Conservation (phyloP, 2,888 invertebrate genomes). For the Ceramica pisi region DNA sequence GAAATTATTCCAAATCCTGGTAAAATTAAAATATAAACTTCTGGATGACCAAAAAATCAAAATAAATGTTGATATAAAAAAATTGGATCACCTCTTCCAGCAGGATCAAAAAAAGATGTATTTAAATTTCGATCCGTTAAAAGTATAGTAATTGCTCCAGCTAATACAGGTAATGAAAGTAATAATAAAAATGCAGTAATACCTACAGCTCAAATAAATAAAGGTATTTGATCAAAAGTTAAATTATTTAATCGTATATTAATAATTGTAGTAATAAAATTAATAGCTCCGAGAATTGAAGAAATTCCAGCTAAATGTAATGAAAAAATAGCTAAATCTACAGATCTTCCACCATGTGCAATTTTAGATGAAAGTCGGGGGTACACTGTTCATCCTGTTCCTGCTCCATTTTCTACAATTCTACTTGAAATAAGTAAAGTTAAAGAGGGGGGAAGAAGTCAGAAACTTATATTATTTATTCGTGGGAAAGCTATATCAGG, state of each 20-base stretch:
- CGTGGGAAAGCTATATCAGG: too few species aligned
- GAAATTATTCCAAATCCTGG: too few species aligned
- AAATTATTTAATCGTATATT: conserved; percentile 65
- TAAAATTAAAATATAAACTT: conserved; percentile 92
- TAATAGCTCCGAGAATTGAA: too few species aligned
- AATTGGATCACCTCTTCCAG: conserved; percentile 95
- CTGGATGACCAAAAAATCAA: conserved; percentile 95
- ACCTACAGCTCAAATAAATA: conserved; percentile 94
- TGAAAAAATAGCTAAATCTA: too few species aligned
- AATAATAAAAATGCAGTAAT: conserved; percentile 90
- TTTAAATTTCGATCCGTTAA: conserved; percentile 95
- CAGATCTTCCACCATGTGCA: too few species aligned
- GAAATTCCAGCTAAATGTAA: too few species aligned
- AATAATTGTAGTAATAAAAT: too few species aligned
- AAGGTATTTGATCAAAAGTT: conserved; percentile 92
- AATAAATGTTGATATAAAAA: conserved; percentile 96
- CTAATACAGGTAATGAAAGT: conserved; percentile 94
- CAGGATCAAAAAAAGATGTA: conserved; percentile 95
- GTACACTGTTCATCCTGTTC: conserved; percentile 86
- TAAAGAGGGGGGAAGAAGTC: conserved; percentile 70
- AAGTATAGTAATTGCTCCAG: conserved; percentile 95
- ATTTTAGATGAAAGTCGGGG: neutral
- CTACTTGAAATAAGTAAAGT: conserved; percentile 92
- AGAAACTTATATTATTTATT: too few species aligned
- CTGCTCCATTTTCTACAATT: conserved; percentile 93